These are phyloP conservation scores for Hirudo medicinalis DNA, from an alignment of 1,140 invertebrate species.

Conservation along the genomic window DNA sequence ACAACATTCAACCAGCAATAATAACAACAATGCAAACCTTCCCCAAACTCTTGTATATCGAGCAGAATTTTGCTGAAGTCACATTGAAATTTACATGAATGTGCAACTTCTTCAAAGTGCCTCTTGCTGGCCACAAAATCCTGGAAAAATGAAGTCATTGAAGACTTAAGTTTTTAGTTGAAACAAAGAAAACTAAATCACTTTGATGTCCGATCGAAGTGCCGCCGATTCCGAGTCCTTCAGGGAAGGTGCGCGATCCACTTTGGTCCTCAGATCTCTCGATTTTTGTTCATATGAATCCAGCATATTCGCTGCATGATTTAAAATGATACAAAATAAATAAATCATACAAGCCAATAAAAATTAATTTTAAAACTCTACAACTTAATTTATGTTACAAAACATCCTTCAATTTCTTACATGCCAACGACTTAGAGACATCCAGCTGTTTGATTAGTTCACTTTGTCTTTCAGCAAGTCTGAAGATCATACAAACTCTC, in stretches of 20 bases:
- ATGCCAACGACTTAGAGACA: slow-evolving; percentile 28
- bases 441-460: slow-evolving; percentile 29
- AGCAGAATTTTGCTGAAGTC: slow-evolving; percentile 5
- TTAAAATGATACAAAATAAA: not conserved
- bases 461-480: not conserved
- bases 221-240: slow-evolving; percentile 31
- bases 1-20: too few species aligned
- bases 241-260: slow-evolving; percentile 32
- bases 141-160: slow-evolving; percentile 11
- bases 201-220: slow-evolving; percentile 36
- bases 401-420: slow-evolving; percentile 25
- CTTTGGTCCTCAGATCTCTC: slow-evolving; percentile 29
- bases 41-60: slow-evolving; percentile 6
- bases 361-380: not conserved
- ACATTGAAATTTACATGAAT: not conserved
- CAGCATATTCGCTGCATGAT: slow-evolving; percentile 30
- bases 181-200: slow-evolving; percentile 12
- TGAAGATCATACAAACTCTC: not conserved
- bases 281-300: slow-evolving; percentile 31
- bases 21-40: too few species aligned
- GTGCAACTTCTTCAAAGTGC: not conserved
- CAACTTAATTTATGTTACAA: not conserved
- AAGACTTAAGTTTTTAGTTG: not conserved
- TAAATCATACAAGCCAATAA: not conserved
- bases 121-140: slow-evolving; percentile 2